Evolutionary conservation across 2,888 invertebrate genomes (phyloP), one percentile per base, ranked within the genome.

Genomic region (Oligia strigilis): DNA sequence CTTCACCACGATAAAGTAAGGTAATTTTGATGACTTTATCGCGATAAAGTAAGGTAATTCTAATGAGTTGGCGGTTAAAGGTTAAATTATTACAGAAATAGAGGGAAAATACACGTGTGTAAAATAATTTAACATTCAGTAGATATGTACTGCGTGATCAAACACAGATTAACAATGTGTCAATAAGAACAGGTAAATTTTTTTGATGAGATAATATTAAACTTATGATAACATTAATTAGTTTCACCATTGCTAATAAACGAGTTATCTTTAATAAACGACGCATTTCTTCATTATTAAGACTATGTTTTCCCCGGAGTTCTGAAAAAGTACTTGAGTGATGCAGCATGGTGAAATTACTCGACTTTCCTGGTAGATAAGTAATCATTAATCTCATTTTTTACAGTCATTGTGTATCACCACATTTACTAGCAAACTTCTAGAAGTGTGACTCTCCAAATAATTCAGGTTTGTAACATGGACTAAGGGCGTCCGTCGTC

Each of bases 161-260:
- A 88, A 88, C 55, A 88, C 66, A 82, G 86, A 79, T 87, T 83
- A 81, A 40, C 29, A 52, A 72, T n/a, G 58, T 72, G 84, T 73
- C 76, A 81, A 86, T 80, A 88, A 64, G 46, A 79, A 76, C 36
- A 13, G 70, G 72, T 87, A 71, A 81, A 55, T 86, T 75, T 80
- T 88, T 87, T 88, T 83, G 72, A 81, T 72, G 75, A 81, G 81
- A 78, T 81, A 78, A 81, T 82, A 78, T 67, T 75, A 75, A 40
- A 65, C 36, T n/a, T 36, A 43, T 55, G 89, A 89, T 89, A 82
- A 84, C 74, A 69, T 79, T 71, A 79, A 80, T 83, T 88, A 77
- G 70, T 76, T 80, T 81, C 69, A 82, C 58, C 69, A 49, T 75
- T 65, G 80, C 72, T 72, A 77, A 83, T 88, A 82, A 83, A 88